Conservation (phyloP, 2,888 invertebrate species). For the Heliconius erato region DNA sequence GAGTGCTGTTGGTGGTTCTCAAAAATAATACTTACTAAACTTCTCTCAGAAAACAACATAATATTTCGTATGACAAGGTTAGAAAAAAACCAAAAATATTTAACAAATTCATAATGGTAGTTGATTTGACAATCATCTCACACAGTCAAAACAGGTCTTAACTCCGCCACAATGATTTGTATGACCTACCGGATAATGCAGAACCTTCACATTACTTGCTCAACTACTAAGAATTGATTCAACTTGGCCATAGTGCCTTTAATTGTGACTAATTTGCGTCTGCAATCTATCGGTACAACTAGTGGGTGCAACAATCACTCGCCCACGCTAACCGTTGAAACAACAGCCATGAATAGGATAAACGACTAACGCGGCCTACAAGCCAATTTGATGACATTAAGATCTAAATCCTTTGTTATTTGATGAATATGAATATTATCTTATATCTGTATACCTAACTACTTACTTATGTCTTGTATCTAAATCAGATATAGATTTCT, state of each 20-base stretch:
- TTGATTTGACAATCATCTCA: not conserved
- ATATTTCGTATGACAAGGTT: too few relatives aligned
- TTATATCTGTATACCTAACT: not conserved
- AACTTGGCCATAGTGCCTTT: slow-evolving; percentile 59
- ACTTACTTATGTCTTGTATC: not conserved
- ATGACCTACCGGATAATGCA: not conserved
- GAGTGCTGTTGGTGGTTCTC: too few relatives aligned
- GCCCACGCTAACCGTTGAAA: slow-evolving; percentile 70
- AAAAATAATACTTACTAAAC: too few relatives aligned
- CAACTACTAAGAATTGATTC: slow-evolving; percentile 59
- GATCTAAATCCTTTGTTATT: slow-evolving; percentile 22
- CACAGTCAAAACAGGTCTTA: not conserved
- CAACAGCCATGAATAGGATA: slow-evolving; percentile 60
- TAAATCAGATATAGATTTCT: not conserved
- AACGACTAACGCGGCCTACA: slow-evolving; percentile 42
- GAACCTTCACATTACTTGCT: slow-evolving; percentile 18
- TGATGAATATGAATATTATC: slow-evolving; percentile 5
- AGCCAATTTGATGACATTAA: slow-evolving; percentile 35
- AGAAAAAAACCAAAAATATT: not conserved
- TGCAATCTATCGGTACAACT: slow-evolving; percentile 73
- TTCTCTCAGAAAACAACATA: too few relatives aligned
- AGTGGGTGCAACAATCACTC: slow-evolving; percentile 78
- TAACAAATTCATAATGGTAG: not conserved
- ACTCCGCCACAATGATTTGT: not conserved
- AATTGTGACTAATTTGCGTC: slow-evolving; percentile 75